Conservation (phyloP, 2,888 invertebrate genomes). For the Hybos culiciformis region DNA sequence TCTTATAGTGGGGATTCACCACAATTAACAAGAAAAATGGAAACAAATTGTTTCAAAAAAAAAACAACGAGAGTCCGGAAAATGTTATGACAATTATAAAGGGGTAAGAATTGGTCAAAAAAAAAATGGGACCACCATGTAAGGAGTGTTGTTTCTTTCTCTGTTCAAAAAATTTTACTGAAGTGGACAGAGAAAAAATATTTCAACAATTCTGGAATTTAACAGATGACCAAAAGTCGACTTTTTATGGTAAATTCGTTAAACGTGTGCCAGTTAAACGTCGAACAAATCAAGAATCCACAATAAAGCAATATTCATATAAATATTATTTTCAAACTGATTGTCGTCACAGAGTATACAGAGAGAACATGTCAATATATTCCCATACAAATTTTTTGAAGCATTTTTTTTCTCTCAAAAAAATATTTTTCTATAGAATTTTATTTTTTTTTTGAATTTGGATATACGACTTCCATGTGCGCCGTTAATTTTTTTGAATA, state of each 20-base stretch:
- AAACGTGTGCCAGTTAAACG: not conserved
- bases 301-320: not conserved
- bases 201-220: not conserved
- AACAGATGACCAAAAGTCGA: not conserved
- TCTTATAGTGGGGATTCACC: not conserved
- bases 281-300: not conserved
- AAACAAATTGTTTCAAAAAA: not conserved
- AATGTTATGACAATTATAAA: not conserved
- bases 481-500: no score
- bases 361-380: no score
- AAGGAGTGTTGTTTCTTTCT: not conserved
- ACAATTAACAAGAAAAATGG: not conserved
- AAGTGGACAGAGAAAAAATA: not conserved
- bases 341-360: no score
- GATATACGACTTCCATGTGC: no score
- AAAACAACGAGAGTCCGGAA: not conserved
- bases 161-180: not conserved
- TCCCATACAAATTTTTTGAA: no score
- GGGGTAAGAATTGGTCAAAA: not conserved
- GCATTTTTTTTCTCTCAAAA: no score
- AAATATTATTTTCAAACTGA: no score
- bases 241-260: not conserved
- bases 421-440: no score
- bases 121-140: not conserved
- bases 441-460: no score